phyloP scores from a whole-genome alignment of 2,113 vertebrate species.

The Plectropomus leopardus region DNA sequence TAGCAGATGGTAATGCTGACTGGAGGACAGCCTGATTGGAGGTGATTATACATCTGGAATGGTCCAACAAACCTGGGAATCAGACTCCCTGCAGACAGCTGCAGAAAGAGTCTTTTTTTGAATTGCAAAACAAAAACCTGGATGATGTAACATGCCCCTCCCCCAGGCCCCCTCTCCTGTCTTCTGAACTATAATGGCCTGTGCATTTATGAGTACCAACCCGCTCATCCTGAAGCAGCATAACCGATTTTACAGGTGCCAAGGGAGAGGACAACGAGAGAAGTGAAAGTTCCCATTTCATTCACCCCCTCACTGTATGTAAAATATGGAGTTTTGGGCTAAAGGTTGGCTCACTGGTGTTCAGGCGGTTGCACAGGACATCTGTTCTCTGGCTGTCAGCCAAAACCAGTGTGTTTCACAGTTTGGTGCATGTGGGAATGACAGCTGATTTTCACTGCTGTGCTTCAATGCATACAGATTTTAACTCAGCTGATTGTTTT shows the following conservation, averaged over 20 bases:
- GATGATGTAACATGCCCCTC: constrained; percentile 26
- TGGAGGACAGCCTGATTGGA: constrained; percentile 52
- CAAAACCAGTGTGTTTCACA: constrained; percentile 24
- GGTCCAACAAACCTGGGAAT: constrained; percentile 30
- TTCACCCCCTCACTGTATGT: background rate
- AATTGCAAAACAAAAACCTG: constrained; percentile 35
- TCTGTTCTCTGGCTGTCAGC: constrained; percentile 45
- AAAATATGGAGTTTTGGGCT: constrained; percentile 15
- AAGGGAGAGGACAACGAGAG: background rate
- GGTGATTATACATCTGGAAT: constrained; percentile 64
- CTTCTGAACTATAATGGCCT: constrained; percentile 33
- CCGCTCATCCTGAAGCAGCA: constrained; percentile 25
- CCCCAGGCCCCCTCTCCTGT: background rate
- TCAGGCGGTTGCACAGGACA: constrained; percentile 21
- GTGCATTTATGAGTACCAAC: constrained; percentile 30
- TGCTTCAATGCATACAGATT: background rate
- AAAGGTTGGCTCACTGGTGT: constrained; percentile 37
- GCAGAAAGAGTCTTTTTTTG: constrained; percentile 20
- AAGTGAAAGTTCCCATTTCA: constrained; percentile 9
- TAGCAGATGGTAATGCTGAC: constrained; percentile 58
- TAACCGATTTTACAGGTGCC: constrained; percentile 17
- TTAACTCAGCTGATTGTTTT: constrained; percentile 3
- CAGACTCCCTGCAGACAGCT: constrained; percentile 20
- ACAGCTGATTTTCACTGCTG: constrained; percentile 17
- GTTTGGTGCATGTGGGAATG: background rate